Percentiles rank a stretch among this genome's conserved stretches.
Evolutionary conservation across 2,797 vertebrate genomes (phyloP).

Genomic region (Callimico goeldii): DNA sequence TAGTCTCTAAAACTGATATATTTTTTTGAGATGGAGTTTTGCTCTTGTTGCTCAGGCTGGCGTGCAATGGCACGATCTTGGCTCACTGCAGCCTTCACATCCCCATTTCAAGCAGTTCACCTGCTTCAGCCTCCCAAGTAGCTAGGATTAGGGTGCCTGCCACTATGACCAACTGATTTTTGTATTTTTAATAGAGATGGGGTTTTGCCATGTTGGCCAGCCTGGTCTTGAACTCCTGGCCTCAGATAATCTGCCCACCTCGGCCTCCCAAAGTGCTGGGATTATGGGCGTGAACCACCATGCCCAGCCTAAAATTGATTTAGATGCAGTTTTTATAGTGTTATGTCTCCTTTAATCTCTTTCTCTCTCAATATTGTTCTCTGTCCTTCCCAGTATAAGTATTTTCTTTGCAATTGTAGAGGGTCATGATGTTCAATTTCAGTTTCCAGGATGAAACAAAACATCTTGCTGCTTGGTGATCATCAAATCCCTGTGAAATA

Average conservation of each 20-base stretch:
- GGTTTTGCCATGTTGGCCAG: neutral
- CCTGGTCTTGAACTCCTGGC: neutral
- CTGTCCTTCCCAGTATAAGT: neutral
- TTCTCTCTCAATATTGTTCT: neutral
- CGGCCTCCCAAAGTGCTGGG: neutral
- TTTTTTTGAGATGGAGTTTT: neutral
- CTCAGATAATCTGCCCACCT: neutral
- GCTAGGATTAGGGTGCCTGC: neutral
- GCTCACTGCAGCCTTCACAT: neutral
- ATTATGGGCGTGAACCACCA: neutral
- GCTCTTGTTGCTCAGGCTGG: neutral
- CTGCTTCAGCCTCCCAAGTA: neutral
- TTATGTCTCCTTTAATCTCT: neutral
- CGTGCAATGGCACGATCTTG: neutral
- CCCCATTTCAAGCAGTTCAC: neutral
- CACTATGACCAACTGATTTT: neutral
- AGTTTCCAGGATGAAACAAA: neutral
- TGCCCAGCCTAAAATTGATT: neutral
- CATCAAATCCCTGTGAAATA: neutral
- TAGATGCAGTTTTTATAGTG: neutral
- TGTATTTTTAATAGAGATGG: neutral
- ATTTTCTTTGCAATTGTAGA: neutral
- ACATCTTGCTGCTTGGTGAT: neutral
- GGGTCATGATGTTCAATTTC: neutral
- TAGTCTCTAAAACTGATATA: conserved; percentile 29